Evolutionary conservation across 64 coral and sea anemone genomes (phyloP), one percentile per base, ranked within the genome.

Genomic region (Platygyra sinensis): DNA sequence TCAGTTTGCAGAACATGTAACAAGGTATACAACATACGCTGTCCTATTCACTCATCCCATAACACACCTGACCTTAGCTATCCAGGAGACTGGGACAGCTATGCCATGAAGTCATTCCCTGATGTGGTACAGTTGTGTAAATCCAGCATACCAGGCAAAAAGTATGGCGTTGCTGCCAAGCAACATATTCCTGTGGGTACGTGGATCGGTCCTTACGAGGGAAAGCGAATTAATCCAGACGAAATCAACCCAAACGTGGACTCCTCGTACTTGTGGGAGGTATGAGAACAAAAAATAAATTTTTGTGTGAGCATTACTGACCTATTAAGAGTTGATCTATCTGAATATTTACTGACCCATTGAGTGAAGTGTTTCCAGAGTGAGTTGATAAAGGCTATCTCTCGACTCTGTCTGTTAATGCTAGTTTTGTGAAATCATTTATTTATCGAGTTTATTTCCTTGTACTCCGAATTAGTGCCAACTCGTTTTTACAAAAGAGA

Each of bases 171-270:
- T 13, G 91, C 82, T 52, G 80, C 89, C 1, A 73, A 62, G 8
- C 65, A 77, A n/a, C 77, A 80, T 46, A 91, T 95, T 30, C 93
- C 93, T 15, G 75, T 80, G 31, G 93, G 93, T 5, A 91, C 93
- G 30, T 95, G 93, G 93, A 80, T 95, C 39, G 93, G 93, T 12
- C 93, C 93, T 5, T 95, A 95, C n/a, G 93, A 90, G 61, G 93
- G 93, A 28, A 86, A 76, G 4, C 17, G 52, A 16, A 65, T 91
- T 17, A 49, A 67, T 19, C 82, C 83, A 22, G 74, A 74, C 29
- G 82, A 61, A 60, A 33, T 75, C 19, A 75, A 62, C 7, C 17
- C 88, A 10, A 77, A 63, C 10, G 62, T 87, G 49, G 90, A 86
- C 39, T 87, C 72, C 19, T 67, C 74, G 20, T 92, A 87, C 74